Evolutionary conservation across 2,888 invertebrate genomes (phyloP), one percentile per base, ranked within the genome.

Genomic region (Polymixis flavicincta): DNA sequence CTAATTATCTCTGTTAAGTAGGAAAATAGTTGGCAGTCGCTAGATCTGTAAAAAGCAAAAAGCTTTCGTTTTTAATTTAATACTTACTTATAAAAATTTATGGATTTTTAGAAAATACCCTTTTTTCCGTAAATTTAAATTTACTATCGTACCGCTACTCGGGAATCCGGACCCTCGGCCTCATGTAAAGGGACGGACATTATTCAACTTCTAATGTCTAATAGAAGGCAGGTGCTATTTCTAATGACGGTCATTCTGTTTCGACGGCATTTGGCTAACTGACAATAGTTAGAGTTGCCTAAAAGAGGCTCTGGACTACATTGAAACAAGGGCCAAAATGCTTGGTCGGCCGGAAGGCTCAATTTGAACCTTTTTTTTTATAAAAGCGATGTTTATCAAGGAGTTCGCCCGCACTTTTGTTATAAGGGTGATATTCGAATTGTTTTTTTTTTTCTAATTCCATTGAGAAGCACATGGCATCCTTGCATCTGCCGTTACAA

Each of bases 181-280:
- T 74, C 73, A 68, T 78, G 71, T 71, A 74, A 71, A 78, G 75
- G 76, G 60, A 76, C 82, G 74, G 70, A 66, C 79, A 85, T 88
- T 85, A 88, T 87, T 89, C 78, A 87, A 86, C 84, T 78, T 89
- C 88, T 92, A 92, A 91, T 88, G 86, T 88, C 87, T 86, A 88
- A 90, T 85, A 90, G 91, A 90, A 84, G 89, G 91, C 94, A 94
- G 94, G 94, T 94, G 94, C 87, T 89, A 89, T 91, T 92, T 92
- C 90, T 91, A 92, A 92, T 91, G 89, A 83, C 85, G 88, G 88
- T 76, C 85, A 86, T 87, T 89, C 86, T 80, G 81, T 88, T 90
- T 85, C 87, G 88, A 90, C 87, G 89, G 87, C 92, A 92, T 91
- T 91, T 90, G 92, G 90, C 84, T 84, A 86, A 84, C 86, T 83